Evolutionary conservation across 2,797 vertebrate genomes (phyloP), one percentile per base, ranked within the genome.

Genomic region (Tenualosa thibaudeaui): DNA sequence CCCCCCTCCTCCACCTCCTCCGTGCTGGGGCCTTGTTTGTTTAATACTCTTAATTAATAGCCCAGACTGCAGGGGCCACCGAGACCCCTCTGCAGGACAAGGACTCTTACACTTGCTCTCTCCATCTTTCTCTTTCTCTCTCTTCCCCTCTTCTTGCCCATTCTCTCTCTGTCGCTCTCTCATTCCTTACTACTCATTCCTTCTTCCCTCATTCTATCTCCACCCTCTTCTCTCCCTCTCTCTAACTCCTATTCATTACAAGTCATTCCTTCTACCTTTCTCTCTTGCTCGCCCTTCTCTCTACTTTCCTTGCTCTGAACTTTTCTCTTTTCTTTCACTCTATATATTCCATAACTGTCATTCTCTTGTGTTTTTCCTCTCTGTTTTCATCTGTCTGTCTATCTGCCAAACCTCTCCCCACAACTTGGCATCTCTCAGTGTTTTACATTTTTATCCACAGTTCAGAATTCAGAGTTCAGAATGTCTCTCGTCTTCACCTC

Each of bases 21-120:
- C 83, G 88, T 93, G 92, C 93, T 93, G 95, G 96, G 96, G 92
- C 93, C 93, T 95, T 96, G 96, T 96, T 96, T 96, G 95, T 95
- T 96, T 96, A 96, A 95, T 96, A 96, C 95, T 96, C 96, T 95
- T 96, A 96, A 96, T 96, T 96, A 96, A 96, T 96, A 96, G 95
- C 95, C 95, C 94, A 88, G 92, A 91, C 94, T 92, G 94, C 84
- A 94, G 68, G 68, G 68, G 68, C 68, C 31, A 40, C 68, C 4
- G 68, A 75, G 31, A 75, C 12, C 13, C 65, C 68, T 75, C 68
- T 75, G 68, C 5, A 53, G 31, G 81, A 56, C 81, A 90, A 90
- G 88, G 85, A 58, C 86, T 86, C 89, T 86, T 89, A 88, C 89
- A 7, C 88, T 84, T 89, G 91, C 93, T 58, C 56, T 58, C 93